Percentiles rank a stretch among this genome's conserved stretches.
These are phyloP conservation scores for Pao palembangensis DNA, from an alignment of 2,113 vertebrate genomes.

Conservation along the genomic window DNA sequence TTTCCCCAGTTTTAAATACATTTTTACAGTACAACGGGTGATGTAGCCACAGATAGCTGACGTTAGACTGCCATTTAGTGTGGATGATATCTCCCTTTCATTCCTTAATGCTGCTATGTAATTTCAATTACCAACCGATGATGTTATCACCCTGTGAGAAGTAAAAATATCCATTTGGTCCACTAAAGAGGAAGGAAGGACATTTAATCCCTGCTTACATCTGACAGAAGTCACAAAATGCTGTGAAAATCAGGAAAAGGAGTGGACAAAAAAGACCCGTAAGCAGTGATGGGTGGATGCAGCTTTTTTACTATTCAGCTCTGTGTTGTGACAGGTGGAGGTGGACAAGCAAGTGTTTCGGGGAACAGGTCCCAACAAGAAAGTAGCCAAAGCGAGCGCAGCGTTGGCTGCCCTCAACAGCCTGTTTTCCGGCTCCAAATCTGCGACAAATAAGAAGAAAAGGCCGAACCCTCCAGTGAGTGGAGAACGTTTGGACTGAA, in stretches of 20 bases:
- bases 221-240: too few species aligned
- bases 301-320: too few species aligned
- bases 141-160: too few species aligned
- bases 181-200: too few species aligned
- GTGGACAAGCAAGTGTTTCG: constrained; percentile 91
- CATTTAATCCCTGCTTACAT: too few species aligned
- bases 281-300: neutral
- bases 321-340: constrained; percentile 80
- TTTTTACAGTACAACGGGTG: neutral
- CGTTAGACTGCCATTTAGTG: too few species aligned
- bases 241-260: too few species aligned
- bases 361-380: constrained; percentile 92
- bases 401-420: constrained; percentile 87
- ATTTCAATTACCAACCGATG: neutral
- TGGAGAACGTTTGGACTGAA: neutral
- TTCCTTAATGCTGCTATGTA: too few species aligned
- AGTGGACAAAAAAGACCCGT: too few species aligned
- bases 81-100: too few species aligned
- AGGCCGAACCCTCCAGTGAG: constrained; percentile 83
- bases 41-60: too few species aligned
- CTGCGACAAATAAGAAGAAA: constrained; percentile 86
- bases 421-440: constrained; percentile 86
- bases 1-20: neutral
- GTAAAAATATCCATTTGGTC: too few species aligned
- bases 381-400: constrained; percentile 91